phyloP scores from a whole-genome alignment of 2,888 invertebrate species.

The Macroteleia sp. region DNA sequence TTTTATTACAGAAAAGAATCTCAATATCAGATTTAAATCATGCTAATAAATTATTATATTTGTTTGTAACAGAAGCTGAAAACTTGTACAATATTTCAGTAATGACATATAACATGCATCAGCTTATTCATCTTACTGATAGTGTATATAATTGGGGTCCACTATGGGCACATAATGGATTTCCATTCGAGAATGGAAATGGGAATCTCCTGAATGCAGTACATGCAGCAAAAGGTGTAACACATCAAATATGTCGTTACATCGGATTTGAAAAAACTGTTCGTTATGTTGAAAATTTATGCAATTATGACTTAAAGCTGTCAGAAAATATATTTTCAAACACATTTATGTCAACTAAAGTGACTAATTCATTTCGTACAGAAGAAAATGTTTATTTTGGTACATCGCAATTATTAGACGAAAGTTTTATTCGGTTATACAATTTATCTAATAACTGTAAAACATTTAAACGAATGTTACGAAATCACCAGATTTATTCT shows the following conservation, averaged over 20 bases:
- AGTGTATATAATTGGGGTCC: slow-evolving; percentile 12
- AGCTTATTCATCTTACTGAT: slow-evolving; percentile 8
- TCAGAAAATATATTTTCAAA: too few relatives aligned
- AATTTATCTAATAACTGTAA: too few relatives aligned
- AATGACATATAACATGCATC: slow-evolving; percentile 42
- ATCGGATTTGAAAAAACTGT: neutral
- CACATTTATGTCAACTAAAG: too few relatives aligned
- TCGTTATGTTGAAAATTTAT: too few relatives aligned
- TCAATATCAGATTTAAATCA: neutral
- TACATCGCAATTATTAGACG: too few relatives aligned
- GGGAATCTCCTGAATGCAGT: neutral
- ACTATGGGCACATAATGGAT: neutral
- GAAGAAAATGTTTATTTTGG: too few relatives aligned
- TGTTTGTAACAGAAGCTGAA: neutral
- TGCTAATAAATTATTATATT: neutral
- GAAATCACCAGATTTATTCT: too few relatives aligned
- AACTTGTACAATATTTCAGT: neutral
- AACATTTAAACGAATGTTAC: too few relatives aligned
- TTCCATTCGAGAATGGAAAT: slow-evolving; percentile 15
- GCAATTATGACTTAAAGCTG: too few relatives aligned
- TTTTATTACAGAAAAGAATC: slow-evolving; percentile 3
- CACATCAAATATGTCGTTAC: neutral
- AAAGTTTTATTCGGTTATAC: too few relatives aligned
- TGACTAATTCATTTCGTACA: too few relatives aligned
- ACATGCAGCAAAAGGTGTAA: slow-evolving; percentile 13